Percentiles rank a stretch among this genome's conserved stretches.
Conservation (phyloP, 2,888 invertebrate genomes). For the Litoditis marina region DNA sequence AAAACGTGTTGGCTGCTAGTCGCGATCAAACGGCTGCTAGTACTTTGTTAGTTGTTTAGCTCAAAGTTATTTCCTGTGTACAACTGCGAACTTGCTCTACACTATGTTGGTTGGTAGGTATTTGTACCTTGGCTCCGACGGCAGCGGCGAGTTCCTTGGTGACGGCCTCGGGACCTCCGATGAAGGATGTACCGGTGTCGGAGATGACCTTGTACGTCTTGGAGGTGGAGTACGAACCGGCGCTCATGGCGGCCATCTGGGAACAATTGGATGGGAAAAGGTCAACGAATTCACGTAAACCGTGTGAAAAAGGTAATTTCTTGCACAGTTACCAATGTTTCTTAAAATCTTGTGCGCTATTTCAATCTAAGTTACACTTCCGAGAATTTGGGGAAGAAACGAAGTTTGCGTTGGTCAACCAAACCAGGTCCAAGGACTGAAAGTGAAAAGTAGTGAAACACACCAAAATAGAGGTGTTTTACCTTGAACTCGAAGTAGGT, state of each 20-base stretch:
- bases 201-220: conserved; percentile 28
- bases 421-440: no score
- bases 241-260: conserved; percentile 18
- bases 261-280: no score
- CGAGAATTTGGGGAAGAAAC: conserved; percentile 6
- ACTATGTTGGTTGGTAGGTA: background rate
- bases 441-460: no score
- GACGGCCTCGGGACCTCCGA: conserved; percentile 26
- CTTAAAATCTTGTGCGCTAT: conserved; percentile 16
- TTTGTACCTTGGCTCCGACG: conserved; percentile 19
- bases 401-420: background rate
- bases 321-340: no score
- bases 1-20: no score
- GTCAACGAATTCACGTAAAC: no score
- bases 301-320: no score
- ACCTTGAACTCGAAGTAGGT: conserved; percentile 15
- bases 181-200: conserved; percentile 43
- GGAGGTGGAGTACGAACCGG: conserved; percentile 17
- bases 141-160: conserved; percentile 20
- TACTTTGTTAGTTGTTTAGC: no score
- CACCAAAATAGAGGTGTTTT: background rate
- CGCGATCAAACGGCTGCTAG: no score
- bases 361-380: conserved; percentile 23
- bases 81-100: no score
- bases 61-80: no score